These are phyloP conservation scores for Erebia ligea DNA, from an alignment of 2,888 invertebrate genomes.

Conservation along the genomic window DNA sequence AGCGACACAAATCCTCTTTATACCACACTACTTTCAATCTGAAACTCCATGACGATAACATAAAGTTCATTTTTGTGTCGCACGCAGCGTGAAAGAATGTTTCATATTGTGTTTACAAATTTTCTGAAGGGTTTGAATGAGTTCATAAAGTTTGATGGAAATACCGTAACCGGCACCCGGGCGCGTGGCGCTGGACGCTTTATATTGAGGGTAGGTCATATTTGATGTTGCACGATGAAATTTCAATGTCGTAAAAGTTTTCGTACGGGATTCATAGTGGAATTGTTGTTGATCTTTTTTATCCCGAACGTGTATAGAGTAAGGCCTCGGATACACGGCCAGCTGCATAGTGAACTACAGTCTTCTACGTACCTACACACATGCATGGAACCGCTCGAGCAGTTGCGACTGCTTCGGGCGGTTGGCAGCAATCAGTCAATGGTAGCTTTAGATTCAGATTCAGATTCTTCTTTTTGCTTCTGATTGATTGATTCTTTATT, in stretches of 20 bases:
- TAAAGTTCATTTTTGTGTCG: slow-evolving; percentile 15
- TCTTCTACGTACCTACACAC: too few species aligned
- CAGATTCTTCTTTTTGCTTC: too few species aligned
- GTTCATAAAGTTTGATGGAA: slow-evolving; percentile 42
- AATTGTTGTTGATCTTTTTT: background rate
- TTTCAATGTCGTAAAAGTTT: slow-evolving; percentile 22
- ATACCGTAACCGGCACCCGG: slow-evolving; percentile 34
- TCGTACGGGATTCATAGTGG: background rate
- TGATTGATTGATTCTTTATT: too few species aligned
- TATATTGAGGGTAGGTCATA: slow-evolving; percentile 17
- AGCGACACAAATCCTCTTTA: slow-evolving; percentile 25
- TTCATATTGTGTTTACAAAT: slow-evolving; percentile 35
- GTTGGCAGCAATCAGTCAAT: too few species aligned
- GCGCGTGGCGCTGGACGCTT: slow-evolving; percentile 14
- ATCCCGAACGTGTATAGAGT: background rate
- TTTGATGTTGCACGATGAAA: slow-evolving; percentile 23
- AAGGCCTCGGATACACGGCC: too few species aligned
- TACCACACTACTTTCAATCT: slow-evolving; percentile 8
- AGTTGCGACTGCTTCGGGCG: too few species aligned
- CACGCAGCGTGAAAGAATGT: slow-evolving; percentile 18
- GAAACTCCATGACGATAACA: background rate
- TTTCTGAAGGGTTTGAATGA: slow-evolving; percentile 35
- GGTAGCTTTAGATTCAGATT: too few species aligned
- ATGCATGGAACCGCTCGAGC: too few species aligned
- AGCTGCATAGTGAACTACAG: too few species aligned